Evolutionary conservation across 2,888 invertebrate genomes (phyloP), one percentile per base, ranked within the genome.

Genomic region (Coelopa pilipes): DNA sequence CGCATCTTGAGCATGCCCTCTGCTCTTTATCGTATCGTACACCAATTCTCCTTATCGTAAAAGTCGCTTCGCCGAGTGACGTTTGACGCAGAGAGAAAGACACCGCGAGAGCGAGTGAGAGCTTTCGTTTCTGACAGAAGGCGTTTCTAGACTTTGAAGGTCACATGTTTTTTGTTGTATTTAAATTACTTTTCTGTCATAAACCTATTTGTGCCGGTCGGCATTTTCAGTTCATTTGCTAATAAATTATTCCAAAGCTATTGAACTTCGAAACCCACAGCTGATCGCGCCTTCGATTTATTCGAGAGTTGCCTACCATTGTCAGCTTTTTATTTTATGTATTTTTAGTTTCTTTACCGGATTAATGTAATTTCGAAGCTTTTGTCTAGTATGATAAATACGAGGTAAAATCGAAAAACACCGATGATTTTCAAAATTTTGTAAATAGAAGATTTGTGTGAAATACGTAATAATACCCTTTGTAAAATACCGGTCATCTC

Each of bases 141-240:
- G 55, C 45, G 53, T 68, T 34, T 68, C n/a, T 68, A n/a, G 19
- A 67, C n/a, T 34, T 50, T 67, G 66, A 67, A 67, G 50, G 49
- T 67, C 66, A 21, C 9, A 12, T 67, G 53, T 15, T 24, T 67
- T n/a, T 66, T 9, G 19, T 50, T 34, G 7, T 34, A 34, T 34
- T 34, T 34, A 4, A 4, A 34, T 34, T 34, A 34, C 34, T 34
- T 34, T 34, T 34, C 7, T 34, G 17, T 13, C 12, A 34, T 5
- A 34, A 21, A 67, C 24, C 55, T 34, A 68, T 34, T 68, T 53
- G 53, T 68, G 34, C 34, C 53, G 53, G 67, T 34, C 55, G 67
- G 67, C 53, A 68, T 68, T 50, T 68, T 34, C n/a, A 34, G 45
- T 50, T 53, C 1, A 34, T 50, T 53, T 21, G n/a, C 53, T 45